Evolutionary conservation across 2,113 vertebrate species (phyloP), one percentile per base, ranked within the genome.

Genomic region (Rhineura floridana): DNA sequence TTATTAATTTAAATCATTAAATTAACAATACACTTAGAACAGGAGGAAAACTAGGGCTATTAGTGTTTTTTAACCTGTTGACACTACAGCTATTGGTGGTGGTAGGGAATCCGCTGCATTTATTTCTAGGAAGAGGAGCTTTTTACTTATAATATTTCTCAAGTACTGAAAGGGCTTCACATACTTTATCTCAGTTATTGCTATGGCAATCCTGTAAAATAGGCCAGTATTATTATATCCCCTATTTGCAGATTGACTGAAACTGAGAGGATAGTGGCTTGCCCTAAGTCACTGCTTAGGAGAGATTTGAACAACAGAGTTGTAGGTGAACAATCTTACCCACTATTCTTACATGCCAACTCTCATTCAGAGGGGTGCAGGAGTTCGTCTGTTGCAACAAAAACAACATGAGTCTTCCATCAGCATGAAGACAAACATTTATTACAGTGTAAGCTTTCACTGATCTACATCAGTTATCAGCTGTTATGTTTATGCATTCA

Each of bases 11-110:
- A 67, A 5, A 33, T 67, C 33, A 30, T 33, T 30, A 91, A 95
- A 94, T 93, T 91, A 92, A 48, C 77, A 92, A 67, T 50, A 75
- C 0, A 19, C 90, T 89, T 87, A 91, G 82, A 92, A 44, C 1
- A 6, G 8, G 36, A 12, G 82, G 25, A 13, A 86, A 90, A 44
- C 75, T 33, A 23, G 10, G 81, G 30, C 67, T 82, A 28, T 12
- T 46, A 59, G 81, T 93, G 85, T 81, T 83, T 81, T 91, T 85
- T 1, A 93, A 89, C 69, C 48, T 67, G 69, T 63, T 11, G 0
- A 80, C 52, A 83, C 69, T 55, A 25, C 13, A 59, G 36, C 30
- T 65, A 28, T 92, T 76, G 78, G 39, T 72, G 13, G 72, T 94
- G 52, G 48, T 75, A 78, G 88, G n/a, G n/a, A 81, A 73, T 42